Evolutionary conservation across 2,797 vertebrate genomes (phyloP), one percentile per base, ranked within the genome.

Genomic region (Acrocephalus scirpaceus): DNA sequence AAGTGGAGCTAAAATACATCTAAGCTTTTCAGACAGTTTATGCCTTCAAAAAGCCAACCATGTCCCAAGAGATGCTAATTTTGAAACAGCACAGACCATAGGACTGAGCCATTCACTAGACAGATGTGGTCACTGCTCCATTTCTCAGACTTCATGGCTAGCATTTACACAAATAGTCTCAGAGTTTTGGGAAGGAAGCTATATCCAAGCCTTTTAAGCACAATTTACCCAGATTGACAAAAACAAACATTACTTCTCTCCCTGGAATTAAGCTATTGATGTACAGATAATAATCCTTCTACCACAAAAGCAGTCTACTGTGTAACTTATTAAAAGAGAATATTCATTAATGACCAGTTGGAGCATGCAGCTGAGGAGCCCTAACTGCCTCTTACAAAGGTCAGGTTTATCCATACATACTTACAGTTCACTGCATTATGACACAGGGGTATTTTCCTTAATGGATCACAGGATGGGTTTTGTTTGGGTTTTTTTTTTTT

Each of bases 21-120:
- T 62, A 82, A 93, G 54, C 11, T 93, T 92, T 94, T 91, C 75
- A 96, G 94, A 93, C 77, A 79, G 84, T 62, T 88, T 83, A 75
- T 3, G 3, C 38, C 60, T 86, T 76, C 14, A 71, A 57, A 91
- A 93, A 95, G 44, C 48, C 78, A 96, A 71, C 61, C 18, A 61
- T 8, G n/a, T 91, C 95, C 74, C 92, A 94, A 42, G 83, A 84
- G 90, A 88, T 57, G 69, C 50, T 92, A 82, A 79, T 95, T 95
- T 96, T 95, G 77, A 94, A 97, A 95, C 58, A 94, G 66, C 83
- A 65, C 83, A 95, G 75, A 93, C 78, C 75, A 74, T 19, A 94
- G 73, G 77, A 89, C 87, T 34, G 58, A 91, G 47, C 65, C 73
- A 81, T 76, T 96, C 85, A 74, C 57, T 69, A 92, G 48, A 93